Evolutionary conservation across 2,888 invertebrate species (phyloP), one percentile per base, ranked within the genome.

Genomic region (Formica aserva): DNA sequence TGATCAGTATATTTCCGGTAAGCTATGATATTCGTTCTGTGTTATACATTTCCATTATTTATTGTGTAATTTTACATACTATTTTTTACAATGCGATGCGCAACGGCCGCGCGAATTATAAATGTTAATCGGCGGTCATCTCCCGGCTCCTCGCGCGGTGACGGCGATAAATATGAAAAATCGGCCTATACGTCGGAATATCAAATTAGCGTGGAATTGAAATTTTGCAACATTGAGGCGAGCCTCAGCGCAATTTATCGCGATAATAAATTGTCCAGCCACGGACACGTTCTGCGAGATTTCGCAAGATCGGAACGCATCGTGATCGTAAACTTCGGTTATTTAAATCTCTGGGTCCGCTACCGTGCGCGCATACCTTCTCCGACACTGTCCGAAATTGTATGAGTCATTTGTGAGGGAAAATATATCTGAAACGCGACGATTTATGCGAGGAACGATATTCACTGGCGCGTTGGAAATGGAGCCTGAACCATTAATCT

Each of bases 101-200:
- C 72, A n/a, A 71, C 82, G 82, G 76, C 60, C 77, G 57, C 41
- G 67, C 22, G 71, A 26, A 71, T 69, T 75, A 75, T 76, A 84
- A 82, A 84, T 84, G 82, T 85, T 76, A 82, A 75, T 76, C n/a
- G n/a, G 9, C 32, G 69, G 48, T 71, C 52, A 18, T 29, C 52
- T 69, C 26, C 13, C 26, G 22, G 18, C 26, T 18, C 13, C 2
- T 48, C 66, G 22, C 35, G 18, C 45, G 57, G n/a, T n/a, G 26
- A 41, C n/a, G 38, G 13, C 29, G 22, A 78, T 63, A 62, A 77
- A 77, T 77, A 77, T 63, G 32, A 81, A 77, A 74, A 65, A 81
- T 63, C 41, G 29, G 18, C 18, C 52, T 35, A 18, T 11, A 78
- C 22, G 74, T 35, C 63, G 48, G 38, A 48, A 60, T 72, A 41